phyloP scores from a whole-genome alignment of 2,113 vertebrate species.

The Tachysurus vachellii region DNA sequence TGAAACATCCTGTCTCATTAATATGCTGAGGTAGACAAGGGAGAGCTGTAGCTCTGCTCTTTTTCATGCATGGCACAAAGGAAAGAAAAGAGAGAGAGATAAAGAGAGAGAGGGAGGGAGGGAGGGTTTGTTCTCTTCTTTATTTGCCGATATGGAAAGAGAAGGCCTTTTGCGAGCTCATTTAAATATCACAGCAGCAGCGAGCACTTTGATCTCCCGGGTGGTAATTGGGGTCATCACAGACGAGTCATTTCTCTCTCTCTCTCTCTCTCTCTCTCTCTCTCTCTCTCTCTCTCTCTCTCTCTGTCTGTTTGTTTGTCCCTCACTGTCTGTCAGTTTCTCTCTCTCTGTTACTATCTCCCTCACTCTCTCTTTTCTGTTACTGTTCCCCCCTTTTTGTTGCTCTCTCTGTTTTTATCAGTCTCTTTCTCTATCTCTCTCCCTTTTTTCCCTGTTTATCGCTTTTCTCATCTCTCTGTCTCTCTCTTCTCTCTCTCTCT shows the following conservation, averaged over 20 bases:
- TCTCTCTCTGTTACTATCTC: background rate
- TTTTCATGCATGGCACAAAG: constrained; percentile 61
- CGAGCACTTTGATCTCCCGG: constrained; percentile 64
- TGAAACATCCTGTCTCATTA: constrained; percentile 41
- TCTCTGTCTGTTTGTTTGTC: background rate
- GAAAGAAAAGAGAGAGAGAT: constrained; percentile 14
- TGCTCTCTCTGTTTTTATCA: background rate
- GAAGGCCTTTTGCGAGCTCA: constrained; percentile 54
- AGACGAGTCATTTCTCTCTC: constrained; percentile 38
- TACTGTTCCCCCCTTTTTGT: background rate
- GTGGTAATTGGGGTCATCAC: constrained; percentile 65
- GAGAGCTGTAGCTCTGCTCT: constrained; percentile 37
- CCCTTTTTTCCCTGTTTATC: background rate
- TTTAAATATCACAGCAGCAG: constrained; percentile 70
- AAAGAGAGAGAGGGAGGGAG: constrained; percentile 25
- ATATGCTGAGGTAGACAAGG: constrained; percentile 45
- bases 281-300: background rate
- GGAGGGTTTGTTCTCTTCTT: constrained; percentile 33
- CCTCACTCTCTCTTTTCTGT: background rate
- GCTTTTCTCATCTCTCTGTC: background rate
- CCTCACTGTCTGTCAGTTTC: background rate
- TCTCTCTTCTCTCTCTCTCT: background rate
- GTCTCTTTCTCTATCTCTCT: background rate
- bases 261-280: constrained; percentile 20
- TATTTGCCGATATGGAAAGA: constrained; percentile 49